Base-by-base conservation (phyloP, 2,113 vertebrate species). In the Bos javanicus region DNA sequence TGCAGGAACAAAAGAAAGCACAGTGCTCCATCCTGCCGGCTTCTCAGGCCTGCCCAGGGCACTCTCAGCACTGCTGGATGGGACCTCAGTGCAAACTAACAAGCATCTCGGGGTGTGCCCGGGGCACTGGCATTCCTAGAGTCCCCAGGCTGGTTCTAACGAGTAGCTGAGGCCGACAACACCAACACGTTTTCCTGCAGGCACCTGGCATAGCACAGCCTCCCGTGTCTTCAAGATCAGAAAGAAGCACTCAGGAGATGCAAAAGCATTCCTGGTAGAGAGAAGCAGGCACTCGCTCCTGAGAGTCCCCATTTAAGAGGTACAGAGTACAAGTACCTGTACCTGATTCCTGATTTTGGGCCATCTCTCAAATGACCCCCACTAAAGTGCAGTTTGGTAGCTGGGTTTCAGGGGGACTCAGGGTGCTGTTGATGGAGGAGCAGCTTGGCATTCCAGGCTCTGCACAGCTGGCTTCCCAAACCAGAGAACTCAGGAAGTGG, bases 1-100 rank as follows among this genome's bases (percentile, higher is more conserved):
- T 8, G 14, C 33, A 43, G 7, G 33, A 62, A 19, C 0, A 0
- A 16, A 76, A 48, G 46, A 1, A 52, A 81, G 43, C 17, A 1
- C 0, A 12, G 19, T 3, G 7, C 11, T 28, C 33, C 6, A 1
- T 13, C 56, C 33, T 52, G 82, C 43, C 6, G 10, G 7, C 25
- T 4, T 33, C 9, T 54, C 16, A 3, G 46, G 43, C 2, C 16
- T 26, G 28, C n/a, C 25, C 3, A 13, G 48, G 48, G 43, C 3
- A 3, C 50, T 67, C 80, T n/a, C 33, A 48, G 26, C 81, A n/a
- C 7, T 46, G 78, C 16, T 26, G 36, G 30, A 17, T 13, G 36
- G 1, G 86, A 80, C 2, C 6, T 7, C 21, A 62, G 59, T 13
- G n/a, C 62, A 92, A 86, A 48, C 13, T 26, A 21, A 23, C 5